Percentiles rank a stretch among this genome's conserved stretches.
phyloP scores from a whole-genome alignment of 2,888 invertebrate species.

The Macroteleia sp. region DNA sequence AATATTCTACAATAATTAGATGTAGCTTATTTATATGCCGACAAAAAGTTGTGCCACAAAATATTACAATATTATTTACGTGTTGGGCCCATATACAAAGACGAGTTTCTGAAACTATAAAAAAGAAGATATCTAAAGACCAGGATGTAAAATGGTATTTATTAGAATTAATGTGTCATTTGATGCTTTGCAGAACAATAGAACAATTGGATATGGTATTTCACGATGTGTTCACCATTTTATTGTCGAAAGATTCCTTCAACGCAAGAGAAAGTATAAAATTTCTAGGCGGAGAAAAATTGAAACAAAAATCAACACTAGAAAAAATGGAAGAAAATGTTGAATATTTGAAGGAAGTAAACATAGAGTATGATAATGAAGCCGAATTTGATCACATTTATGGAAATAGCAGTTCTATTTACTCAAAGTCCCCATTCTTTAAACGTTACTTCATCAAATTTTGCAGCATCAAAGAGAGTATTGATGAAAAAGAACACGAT shows the following conservation, averaged over 20 bases:
- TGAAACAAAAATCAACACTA: conserved; percentile 1
- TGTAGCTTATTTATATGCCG: conserved; percentile 22
- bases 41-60: not conserved
- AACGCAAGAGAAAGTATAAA: not conserved
- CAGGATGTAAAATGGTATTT: conserved; percentile 32
- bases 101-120: conserved; percentile 34
- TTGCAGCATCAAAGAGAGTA: not conserved
- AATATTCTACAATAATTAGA: conserved; percentile 26
- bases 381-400: not conserved
- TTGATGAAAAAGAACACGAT: not conserved
- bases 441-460: not conserved
- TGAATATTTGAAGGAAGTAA: not conserved
- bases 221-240: not conserved
- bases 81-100: conserved; percentile 62
- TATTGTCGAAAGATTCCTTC: not conserved
- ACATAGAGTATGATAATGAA: not conserved
- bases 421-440: conserved; percentile 46
- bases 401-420: conserved; percentile 20
- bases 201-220: conserved; percentile 33
- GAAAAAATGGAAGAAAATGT: conserved; percentile 17
- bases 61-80: conserved; percentile 34
- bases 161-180: conserved; percentile 47
- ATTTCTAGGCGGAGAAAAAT: conserved; percentile 16
- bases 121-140: conserved; percentile 23
- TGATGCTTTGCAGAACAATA: conserved; percentile 39